A percentile compares a stretch with the other conserved stretches of the same genome.
These are phyloP conservation scores for Leucania comma DNA, from an alignment of 2,888 invertebrate species.

Conservation along the genomic window DNA sequence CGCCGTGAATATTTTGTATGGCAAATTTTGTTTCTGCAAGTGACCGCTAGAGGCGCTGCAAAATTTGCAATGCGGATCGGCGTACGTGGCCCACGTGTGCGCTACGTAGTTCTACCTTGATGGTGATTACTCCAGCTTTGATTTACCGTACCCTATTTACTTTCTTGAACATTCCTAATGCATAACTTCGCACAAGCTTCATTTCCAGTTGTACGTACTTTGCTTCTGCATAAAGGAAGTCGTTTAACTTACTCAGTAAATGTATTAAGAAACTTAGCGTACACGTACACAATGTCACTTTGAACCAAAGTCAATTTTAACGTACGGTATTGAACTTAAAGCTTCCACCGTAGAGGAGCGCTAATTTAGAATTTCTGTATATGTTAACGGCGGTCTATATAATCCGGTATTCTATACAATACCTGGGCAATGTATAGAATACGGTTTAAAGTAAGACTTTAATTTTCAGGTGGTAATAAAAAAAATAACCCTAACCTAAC, in stretches of 20 bases:
- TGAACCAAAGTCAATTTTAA: slow-evolving; percentile 27
- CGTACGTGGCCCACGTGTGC: too few relatives aligned
- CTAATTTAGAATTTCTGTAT: not conserved
- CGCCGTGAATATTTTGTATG: too few relatives aligned
- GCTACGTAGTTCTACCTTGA: too few relatives aligned
- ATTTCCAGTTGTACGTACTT: slow-evolving; percentile 1
- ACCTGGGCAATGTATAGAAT: too few relatives aligned
- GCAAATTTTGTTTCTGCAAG: too few relatives aligned
- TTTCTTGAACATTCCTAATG: not conserved
- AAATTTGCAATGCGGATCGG: too few relatives aligned
- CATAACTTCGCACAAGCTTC: not conserved
- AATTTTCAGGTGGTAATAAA: too few relatives aligned
- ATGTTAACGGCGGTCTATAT: too few relatives aligned
- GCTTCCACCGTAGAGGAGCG: slow-evolving; percentile 4
- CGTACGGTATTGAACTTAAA: slow-evolving; percentile 28
- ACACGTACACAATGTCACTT: slow-evolving; percentile 8
- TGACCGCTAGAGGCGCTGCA: too few relatives aligned
- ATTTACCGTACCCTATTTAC: not conserved
- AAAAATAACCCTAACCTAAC: too few relatives aligned
- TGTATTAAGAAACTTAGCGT: slow-evolving; percentile 16
- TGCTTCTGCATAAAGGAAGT: not conserved
- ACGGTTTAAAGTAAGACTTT: too few relatives aligned
- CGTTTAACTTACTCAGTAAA: slow-evolving; percentile 15
- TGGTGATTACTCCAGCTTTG: not conserved
- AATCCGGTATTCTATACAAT: too few relatives aligned